Evolutionary conservation across 2,113 vertebrate species (phyloP).

Genomic region (Gallinago undulata): DNA sequence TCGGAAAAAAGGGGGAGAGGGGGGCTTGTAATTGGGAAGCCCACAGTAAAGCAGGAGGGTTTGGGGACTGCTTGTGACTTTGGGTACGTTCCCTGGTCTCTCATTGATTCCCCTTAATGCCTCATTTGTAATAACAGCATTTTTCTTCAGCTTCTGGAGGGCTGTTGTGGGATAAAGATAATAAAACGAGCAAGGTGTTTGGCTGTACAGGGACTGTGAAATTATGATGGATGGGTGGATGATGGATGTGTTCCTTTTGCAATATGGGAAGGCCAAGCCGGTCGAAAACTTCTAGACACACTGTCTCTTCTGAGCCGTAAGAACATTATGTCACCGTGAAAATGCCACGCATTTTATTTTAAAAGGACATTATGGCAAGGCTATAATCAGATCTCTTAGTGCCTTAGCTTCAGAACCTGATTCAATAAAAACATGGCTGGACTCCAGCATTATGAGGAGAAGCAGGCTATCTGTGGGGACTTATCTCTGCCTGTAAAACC

Average conservation of each 20-base stretch:
- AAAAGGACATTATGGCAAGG: slow-evolving; percentile 49
- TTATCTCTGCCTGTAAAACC: slow-evolving; percentile 19
- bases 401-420: slow-evolving; percentile 55
- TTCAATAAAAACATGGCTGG: slow-evolving; percentile 53
- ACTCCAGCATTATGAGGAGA: slow-evolving; percentile 32
- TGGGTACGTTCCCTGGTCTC: neutral
- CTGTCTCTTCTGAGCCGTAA: neutral
- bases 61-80: neutral
- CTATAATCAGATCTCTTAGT: slow-evolving; percentile 54
- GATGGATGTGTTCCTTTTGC: neutral
- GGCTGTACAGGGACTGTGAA: neutral
- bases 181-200: neutral
- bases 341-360: slow-evolving; percentile 44
- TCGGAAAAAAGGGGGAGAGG: neutral
- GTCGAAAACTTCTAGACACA: neutral
- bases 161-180: neutral
- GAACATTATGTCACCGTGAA: slow-evolving; percentile 38
- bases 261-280: neutral
- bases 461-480: neutral
- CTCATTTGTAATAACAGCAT: neutral
- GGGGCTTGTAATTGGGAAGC: accelerated
- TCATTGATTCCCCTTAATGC: neutral
- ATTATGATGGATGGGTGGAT: neutral
- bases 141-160: neutral
- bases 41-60: neutral